These are phyloP conservation scores for Polylopha cassiicola DNA, from an alignment of 2,888 invertebrate species.

Conservation along the genomic window DNA sequence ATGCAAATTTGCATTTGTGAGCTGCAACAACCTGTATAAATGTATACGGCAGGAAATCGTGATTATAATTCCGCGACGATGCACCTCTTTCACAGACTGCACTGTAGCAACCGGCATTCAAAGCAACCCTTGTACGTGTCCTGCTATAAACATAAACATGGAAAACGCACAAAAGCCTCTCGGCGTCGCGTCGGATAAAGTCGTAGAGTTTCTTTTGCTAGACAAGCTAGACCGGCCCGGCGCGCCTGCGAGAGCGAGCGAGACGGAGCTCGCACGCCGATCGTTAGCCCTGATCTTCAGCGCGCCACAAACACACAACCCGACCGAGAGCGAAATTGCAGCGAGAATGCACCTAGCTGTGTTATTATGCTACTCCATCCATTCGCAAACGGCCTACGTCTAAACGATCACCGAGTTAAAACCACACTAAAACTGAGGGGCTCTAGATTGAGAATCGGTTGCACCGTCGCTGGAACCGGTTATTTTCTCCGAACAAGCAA, in stretches of 20 bases:
- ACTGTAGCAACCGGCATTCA: slow-evolving; percentile 59
- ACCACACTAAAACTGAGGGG: slow-evolving; percentile 35
- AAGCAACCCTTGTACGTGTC: slow-evolving; percentile 73
- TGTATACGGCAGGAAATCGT: slow-evolving; percentile 37
- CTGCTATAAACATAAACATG: slow-evolving; percentile 75
- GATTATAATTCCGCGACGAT: slow-evolving; percentile 21
- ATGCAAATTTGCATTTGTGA: slow-evolving; percentile 25
- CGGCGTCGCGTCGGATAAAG: slow-evolving; percentile 73
- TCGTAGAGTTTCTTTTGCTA: slow-evolving; percentile 74
- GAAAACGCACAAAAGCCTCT: slow-evolving; percentile 77
- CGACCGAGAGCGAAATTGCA: slow-evolving; percentile 78
- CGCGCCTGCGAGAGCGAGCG: slow-evolving; percentile 45
- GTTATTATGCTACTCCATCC: slow-evolving; percentile 63
- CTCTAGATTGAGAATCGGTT: slow-evolving; percentile 43
- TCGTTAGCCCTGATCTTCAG: slow-evolving; percentile 78
- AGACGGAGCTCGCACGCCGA: slow-evolving; percentile 60
- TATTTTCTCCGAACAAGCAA: slow-evolving; percentile 64
- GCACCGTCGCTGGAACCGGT: slow-evolving; percentile 50
- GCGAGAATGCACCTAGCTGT: slow-evolving; percentile 76
- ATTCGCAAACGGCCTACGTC: slow-evolving; percentile 61
- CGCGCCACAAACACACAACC: slow-evolving; percentile 77
- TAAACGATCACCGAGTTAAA: slow-evolving; percentile 33
- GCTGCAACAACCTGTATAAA: slow-evolving; percentile 51
- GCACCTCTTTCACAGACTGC: slow-evolving; percentile 21
- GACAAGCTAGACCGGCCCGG: slow-evolving; percentile 39